phyloP scores from a whole-genome alignment of 2,888 invertebrate species.

The Augiades crinisus region DNA sequence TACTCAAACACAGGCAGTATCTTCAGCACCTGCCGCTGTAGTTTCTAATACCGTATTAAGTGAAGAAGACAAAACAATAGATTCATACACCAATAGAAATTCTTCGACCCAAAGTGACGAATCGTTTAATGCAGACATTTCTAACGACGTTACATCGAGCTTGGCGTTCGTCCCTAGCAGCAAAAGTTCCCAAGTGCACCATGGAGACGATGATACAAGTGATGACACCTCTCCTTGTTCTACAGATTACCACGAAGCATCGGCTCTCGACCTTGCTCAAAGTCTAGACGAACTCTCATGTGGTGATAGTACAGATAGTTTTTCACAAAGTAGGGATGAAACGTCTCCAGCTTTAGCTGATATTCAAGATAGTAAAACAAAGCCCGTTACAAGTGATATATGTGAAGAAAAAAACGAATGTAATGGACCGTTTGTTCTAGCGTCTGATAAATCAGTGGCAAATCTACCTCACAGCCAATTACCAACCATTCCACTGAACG shows the following conservation, averaged over 20 bases:
- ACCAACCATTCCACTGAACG: slow-evolving; percentile 63
- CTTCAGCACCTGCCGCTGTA: slow-evolving; percentile 32
- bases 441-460: slow-evolving; percentile 40
- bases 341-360: slow-evolving; percentile 43
- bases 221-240: slow-evolving; percentile 74
- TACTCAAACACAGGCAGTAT: slow-evolving; percentile 8
- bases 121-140: slow-evolving; percentile 69
- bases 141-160: slow-evolving; percentile 72
- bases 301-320: slow-evolving; percentile 64
- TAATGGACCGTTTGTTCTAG: slow-evolving; percentile 33
- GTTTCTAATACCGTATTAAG: slow-evolving; percentile 42
- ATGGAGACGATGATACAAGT: slow-evolving; percentile 63
- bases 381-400: slow-evolving; percentile 36
- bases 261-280: slow-evolving; percentile 66
- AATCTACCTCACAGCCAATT: slow-evolving; percentile 58
- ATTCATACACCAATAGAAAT: slow-evolving; percentile 50
- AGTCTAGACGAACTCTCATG: slow-evolving; percentile 68
- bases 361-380: slow-evolving; percentile 41
- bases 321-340: slow-evolving; percentile 73
- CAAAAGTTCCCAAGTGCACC: slow-evolving; percentile 63
- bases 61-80: slow-evolving; percentile 51
- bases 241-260: slow-evolving; percentile 75
- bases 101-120: slow-evolving; percentile 63
- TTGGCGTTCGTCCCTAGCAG: slow-evolving; percentile 72
- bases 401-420: slow-evolving; percentile 31